Evolutionary conservation across 2,797 vertebrate species (phyloP), one percentile per base, ranked within the genome.

Genomic region (Acanthornis magna): DNA sequence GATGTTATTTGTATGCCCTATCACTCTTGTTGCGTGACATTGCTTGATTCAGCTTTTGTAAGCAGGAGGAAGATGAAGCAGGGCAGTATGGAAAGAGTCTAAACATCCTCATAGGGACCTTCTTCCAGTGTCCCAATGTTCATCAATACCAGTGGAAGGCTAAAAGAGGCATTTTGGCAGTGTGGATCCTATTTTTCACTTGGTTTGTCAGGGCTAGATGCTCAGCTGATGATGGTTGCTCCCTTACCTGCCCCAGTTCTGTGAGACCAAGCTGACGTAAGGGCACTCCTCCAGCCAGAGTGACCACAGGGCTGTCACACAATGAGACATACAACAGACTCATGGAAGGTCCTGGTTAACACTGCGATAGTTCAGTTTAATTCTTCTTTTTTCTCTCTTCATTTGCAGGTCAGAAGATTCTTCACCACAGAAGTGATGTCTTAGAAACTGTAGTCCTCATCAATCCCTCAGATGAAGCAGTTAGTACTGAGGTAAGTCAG

Each of bases 361-460:
- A 51, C 54, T 10, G 1, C 16, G 8, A 32, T 22, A 2, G 7
- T 88, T 84, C 13, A 75, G 70, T 76, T 75, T 71, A 71, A 27
- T 80, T 72, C 34, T 57, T 67, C 38, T 26, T 27, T 75, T 43
- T 94, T 88, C n/a, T 96, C 72, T 95, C 68, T 79, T n/a, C 95
- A 62, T 57, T 94, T 95, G 71, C 91, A 99, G 99, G 99, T 79
- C 99, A 99, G 98, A 99, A 99, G 96, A 99, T 99, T 97, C 99
- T 99, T 96, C 99, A 99, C 95, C 99, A 99, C 95, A 98, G 99
- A 98, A 99, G 99, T 97, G 99, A 98, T 91, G 96, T 99, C 78
- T 97, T 99, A 97, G 99, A 99, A 97, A 99, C 99, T 1, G 99
- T 99, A 75, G 99, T 99, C 79, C 98, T 99, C 25, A 99, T 99